Percentiles rank a stretch among this genome's conserved stretches.
Conservation (phyloP, 2,888 invertebrate genomes). For the Polia nebulosa region DNA sequence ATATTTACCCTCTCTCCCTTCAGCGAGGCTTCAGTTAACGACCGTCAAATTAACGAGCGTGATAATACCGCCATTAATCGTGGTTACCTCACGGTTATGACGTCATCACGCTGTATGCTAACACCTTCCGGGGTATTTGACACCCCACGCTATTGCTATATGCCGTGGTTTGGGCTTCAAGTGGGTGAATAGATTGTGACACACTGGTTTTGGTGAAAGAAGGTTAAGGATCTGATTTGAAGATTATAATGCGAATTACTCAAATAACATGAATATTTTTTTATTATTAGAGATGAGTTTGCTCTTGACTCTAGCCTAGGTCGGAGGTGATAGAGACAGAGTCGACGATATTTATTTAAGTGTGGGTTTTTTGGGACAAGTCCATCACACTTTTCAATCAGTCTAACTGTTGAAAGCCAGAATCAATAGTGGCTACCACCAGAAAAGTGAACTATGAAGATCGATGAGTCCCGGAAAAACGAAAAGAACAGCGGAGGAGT, state of each 20-base stretch:
- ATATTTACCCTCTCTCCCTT: constrained; percentile 17
- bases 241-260: neutral
- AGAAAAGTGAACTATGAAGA: neutral
- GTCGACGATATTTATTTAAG: no score
- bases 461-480: no score
- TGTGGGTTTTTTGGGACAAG: no score
- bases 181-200: neutral
- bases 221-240: neutral
- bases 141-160: constrained; percentile 9
- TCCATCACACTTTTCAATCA: neutral
- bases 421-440: no score
- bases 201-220: neutral
- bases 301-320: no score
- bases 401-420: neutral
- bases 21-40: constrained; percentile 56
- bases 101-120: constrained; percentile 50
- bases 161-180: constrained; percentile 4
- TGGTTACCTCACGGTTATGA: constrained; percentile 50
- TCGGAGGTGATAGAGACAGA: no score
- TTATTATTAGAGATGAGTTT: no score
- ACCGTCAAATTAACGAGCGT: constrained; percentile 62
- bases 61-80: constrained; percentile 61
- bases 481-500: neutral
- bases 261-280: no score
- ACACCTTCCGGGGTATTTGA: constrained; percentile 33